A percentile compares a stretch with the other conserved stretches of the same genome.
Evolutionary conservation across 2,113 vertebrate species (phyloP).

Genomic region (Myiozetetes cayanensis): DNA sequence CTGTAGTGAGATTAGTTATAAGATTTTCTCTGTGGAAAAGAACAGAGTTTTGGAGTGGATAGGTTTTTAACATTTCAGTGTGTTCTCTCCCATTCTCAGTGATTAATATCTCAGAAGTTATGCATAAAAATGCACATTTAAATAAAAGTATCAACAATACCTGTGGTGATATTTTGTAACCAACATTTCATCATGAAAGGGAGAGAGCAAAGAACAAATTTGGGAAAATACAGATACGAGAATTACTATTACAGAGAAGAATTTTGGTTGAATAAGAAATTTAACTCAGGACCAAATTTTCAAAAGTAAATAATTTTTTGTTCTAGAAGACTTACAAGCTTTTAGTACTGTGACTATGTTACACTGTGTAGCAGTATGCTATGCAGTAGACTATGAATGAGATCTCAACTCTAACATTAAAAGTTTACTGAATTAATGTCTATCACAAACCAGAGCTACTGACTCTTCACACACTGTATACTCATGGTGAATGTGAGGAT

Average conservation of each 20-base stretch:
- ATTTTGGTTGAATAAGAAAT: not conserved
- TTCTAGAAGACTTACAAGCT: not conserved
- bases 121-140: not conserved
- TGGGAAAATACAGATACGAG: not conserved
- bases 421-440: not conserved
- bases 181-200: not conserved
- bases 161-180: not conserved
- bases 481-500: fast-evolving
- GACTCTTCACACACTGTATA: not conserved
- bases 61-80: not conserved
- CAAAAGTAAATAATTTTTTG: not conserved
- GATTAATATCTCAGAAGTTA: not conserved
- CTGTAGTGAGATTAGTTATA: not conserved
- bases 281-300: not conserved
- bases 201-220: not conserved
- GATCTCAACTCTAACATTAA: not conserved
- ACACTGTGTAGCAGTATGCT: not conserved
- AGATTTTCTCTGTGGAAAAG: not conserved
- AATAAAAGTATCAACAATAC: not conserved
- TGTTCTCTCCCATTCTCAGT: not conserved
- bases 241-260: not conserved
- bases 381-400: not conserved
- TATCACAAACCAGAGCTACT: not conserved
- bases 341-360: fast-evolving
- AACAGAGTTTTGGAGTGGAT: not conserved